Evolutionary conservation across 2,113 vertebrate species (phyloP), one percentile per base, ranked within the genome.

Genomic region (Tauraco erythrolophus): DNA sequence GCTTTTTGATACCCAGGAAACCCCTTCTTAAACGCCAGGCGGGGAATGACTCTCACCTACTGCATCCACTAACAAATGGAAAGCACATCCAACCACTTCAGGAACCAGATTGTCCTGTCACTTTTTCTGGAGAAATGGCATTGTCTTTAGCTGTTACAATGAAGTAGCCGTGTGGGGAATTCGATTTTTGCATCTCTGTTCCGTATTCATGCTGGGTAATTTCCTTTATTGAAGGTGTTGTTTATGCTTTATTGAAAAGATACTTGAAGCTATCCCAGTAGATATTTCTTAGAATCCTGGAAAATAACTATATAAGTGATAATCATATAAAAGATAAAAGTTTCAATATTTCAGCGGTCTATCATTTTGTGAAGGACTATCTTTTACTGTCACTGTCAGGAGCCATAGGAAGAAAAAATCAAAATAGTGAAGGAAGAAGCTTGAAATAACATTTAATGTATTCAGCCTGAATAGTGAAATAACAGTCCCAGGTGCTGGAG

Each of bases 211-310:
- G n/a, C 76, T 54, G 68, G 17, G 46, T 84, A 58, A 68, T 92
- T 92, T 84, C 30, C n/a, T 66, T 78, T 89, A 58, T 33, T 62
- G 54, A 84, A 96, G 28, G 37, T 84, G 53, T 19, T 88, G 33
- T 84, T 86, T 66, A n/a, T 94, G 21, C 56, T 89, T 95, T 58
- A 64, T 70, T 87, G 76, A 84, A 84, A 89, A 94, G 74, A 68
- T n/a, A 39, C 37, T 33, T 81, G 41, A 62, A 74, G 33, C 8
- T 78, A 13, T 84, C 27, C 37, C n/a, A 24, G 71, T 45, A 70
- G 68, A 27, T 89, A 66, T 58, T 91, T 89, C 64, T 66, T 88
- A 85, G 75, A 71, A 57, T 94, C 17, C 41, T 56, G 17, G 46
- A 62, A 89, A 89, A 90, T 84, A 74, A 62, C 66, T 57, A 24